Base-by-base conservation (phyloP, 2,113 vertebrate species). In the Macquaria ambigua region DNA sequence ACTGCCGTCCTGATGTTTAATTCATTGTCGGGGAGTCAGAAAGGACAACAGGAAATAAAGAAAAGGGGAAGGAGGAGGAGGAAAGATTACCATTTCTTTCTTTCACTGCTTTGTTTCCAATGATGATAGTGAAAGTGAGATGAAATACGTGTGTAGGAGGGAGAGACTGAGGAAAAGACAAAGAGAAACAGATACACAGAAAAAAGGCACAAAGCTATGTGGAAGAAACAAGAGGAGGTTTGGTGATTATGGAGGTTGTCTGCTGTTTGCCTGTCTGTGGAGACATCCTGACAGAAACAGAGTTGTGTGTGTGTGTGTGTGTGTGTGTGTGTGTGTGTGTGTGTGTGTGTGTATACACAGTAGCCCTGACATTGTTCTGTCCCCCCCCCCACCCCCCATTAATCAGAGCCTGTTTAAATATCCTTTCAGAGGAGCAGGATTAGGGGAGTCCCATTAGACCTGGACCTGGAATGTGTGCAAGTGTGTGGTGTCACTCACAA, bases 391-490 rank as follows among this genome's bases (percentile, higher is more conserved):
- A 3, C 34, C 34, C 4, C 37, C 39, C 39, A 83, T 37, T 89
- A 85, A 84, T 68, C 58, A 93, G 87, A 82, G 81, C 75, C 73
- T 93, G 88, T 71, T 94, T 79, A 91, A 95, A 93, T 88, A 88
- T 90, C 72, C 69, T 82, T 74, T 74, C 90, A 83, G 53, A 76
- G 82, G 89, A 89, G 90, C 84, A 78, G 91, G 91, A 88, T 89
- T 87, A 83, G 83, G 88, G 90, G 25, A 87, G 91, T 95, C 92
- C 91, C 87, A 70, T 91, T 75, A 85, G 91, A 78, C 71, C 85
- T 63, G 58, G 64, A 52, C 72, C 86, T 78, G 74, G 83, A 73
- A 62, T 81, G 63, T 87, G 61, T 75, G 55, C 64, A 31, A 66
- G 59, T 25, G n/a, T 39, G 3, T 37, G 9, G 50, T 43, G 77